Evolutionary conservation across 2,888 invertebrate genomes (phyloP).

Genomic region (Pediacus dermestoides): DNA sequence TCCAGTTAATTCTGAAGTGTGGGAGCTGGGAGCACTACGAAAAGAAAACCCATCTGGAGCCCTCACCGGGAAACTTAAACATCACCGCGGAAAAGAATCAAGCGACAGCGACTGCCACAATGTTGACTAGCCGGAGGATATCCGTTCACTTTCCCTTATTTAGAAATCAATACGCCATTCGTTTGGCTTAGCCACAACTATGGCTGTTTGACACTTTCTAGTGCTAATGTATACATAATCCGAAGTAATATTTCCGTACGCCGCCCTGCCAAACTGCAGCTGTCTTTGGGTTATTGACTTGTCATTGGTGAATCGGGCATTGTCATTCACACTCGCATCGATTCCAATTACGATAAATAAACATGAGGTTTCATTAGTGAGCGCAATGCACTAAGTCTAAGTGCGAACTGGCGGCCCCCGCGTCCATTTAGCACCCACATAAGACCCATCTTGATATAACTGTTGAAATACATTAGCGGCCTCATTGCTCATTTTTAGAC

Average conservation of each 20-base stretch:
- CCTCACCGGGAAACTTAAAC: background rate
- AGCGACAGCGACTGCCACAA: constrained; percentile 4
- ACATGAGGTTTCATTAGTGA: too few species aligned
- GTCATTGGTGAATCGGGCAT: too few species aligned
- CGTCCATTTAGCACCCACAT: too few species aligned
- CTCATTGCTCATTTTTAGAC: too few species aligned
- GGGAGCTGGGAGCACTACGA: background rate
- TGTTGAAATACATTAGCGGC: too few species aligned
- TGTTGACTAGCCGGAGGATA: constrained; percentile 38
- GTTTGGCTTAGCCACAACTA: constrained; percentile 14
- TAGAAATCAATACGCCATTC: constrained; percentile 41
- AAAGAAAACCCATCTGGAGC: background rate
- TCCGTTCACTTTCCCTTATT: constrained; percentile 47
- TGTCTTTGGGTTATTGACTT: too few species aligned
- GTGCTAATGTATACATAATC: constrained; percentile 8
- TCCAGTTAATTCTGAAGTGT: background rate
- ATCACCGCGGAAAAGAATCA: constrained; percentile 2
- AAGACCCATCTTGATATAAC: too few species aligned
- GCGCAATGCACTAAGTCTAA: too few species aligned
- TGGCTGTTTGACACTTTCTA: constrained; percentile 29
- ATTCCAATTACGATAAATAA: too few species aligned
- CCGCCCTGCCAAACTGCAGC: constrained; percentile 22
- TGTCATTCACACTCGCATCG: too few species aligned
- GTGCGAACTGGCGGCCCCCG: too few species aligned
- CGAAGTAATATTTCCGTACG: constrained; percentile 20